Evolutionary conservation across 1,140 invertebrate genomes (phyloP), one percentile per base, ranked within the genome.

Genomic region (Drosophila erecta): DNA sequence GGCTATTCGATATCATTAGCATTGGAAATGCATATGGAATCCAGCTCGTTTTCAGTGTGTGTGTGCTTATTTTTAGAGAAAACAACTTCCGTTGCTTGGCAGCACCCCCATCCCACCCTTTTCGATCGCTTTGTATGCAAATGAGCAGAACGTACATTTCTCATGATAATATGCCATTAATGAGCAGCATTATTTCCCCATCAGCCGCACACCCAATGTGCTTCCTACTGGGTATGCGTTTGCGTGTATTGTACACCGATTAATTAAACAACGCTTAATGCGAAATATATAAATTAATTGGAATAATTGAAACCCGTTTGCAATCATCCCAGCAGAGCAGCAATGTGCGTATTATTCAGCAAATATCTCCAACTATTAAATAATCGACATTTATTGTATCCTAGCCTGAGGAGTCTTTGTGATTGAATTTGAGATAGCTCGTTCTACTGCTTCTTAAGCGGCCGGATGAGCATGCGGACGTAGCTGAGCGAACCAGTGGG

Each of bases 381-480:
- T 49, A 59, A n/a, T 51, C 40, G 22, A 14, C n/a, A 12, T 44
- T 35, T 44, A 57, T 50, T 75, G 20, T 14, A 51, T 37, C 17
- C 49, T 37, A 38, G 40, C 27, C 38, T 54, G 49, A 50, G 41
- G 43, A 57, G 43, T 55, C 59, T 64, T 76, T 38, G 15, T 15
- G 37, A 33, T 37, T 41, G 44, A 44, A 20, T 30, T 15, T 20
- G 14, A 6, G 11, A 11, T 12, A 11, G 7, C 22, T 37, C 10
- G 22, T 4, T 24, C 54, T 69, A 57, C 7, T 43, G 12, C 38
- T 72, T 49, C 10, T 51, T 85, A 1, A 62, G 38, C 0, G 85
- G 85, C 17, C 85, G 40, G 10, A 89, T 84, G 3, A 90, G 24
- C 80, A 89, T 90, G 27, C 80, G 84, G 10, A 89, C 74, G 37